Base-by-base conservation (phyloP, 2,113 vertebrate genomes). In the Laticauda colubrina region DNA sequence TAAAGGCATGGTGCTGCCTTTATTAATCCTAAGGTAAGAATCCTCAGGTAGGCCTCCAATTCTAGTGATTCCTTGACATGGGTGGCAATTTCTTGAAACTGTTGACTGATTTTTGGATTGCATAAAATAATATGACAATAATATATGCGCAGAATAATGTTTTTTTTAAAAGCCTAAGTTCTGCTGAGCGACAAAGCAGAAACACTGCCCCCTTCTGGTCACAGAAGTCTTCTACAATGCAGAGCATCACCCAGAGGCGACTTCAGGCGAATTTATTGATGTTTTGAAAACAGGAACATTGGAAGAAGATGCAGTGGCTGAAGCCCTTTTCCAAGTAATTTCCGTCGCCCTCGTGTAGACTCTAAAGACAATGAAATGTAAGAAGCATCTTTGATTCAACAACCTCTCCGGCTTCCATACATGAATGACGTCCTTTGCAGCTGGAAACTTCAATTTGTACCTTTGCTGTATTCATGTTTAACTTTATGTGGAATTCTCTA, bases 1-100 rank as follows among this genome's bases (percentile, higher is more conserved):
- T 45, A 45, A 45, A 98, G 98, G 94, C 97, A 99, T 0, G 98
- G 99, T 5, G 98, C 98, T 0, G 94, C 93, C 26, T 96, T 98
- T 0, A 94, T 97, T 85, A 93, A 96, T 45, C 97, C 98, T 54
- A 98, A 98, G 98, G 98, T 99, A 93, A 20, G 95, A 0, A 20
- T 54, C 48, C 48, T 48, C 6, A 53, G 54, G 18, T 4, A 53
- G 12, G 15, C 9, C 51, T 59, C 45, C 81, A 29, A 5, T 51
- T 64, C 51, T 24, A 18, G 5, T 39, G 26, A 15, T 39, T 39
- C 7, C 39, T 43, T 4, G 54, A 91, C 8, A 51, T 51, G 48
- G 48, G 48, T 51, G 48, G 48, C 2, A 8, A 39, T 14, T 57
- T 87, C 85, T 53, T 53, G 45, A 64, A 87, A 53, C 21, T 15